phyloP scores from a whole-genome alignment of 2,888 invertebrate species.

The Harpalus rubripes region DNA sequence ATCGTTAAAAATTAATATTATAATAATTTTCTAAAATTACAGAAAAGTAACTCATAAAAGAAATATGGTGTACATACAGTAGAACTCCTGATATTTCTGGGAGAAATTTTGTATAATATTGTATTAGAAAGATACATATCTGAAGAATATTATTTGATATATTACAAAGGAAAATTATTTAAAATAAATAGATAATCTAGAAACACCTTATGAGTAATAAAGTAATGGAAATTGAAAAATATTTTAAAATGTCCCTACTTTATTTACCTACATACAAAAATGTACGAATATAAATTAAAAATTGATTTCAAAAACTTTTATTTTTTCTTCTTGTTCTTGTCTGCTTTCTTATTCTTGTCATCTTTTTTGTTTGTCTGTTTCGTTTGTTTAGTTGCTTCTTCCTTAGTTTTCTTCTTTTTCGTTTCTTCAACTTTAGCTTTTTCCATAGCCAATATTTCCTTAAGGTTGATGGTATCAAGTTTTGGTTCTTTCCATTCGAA shows the following conservation, averaged over 20 bases:
- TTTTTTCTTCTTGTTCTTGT: background rate
- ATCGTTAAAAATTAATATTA: too few species aligned
- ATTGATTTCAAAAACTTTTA: background rate
- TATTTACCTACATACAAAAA: background rate
- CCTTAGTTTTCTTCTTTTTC: background rate
- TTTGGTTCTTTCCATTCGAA: background rate
- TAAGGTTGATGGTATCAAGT: background rate
- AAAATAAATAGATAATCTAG: too few species aligned
- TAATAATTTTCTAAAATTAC: too few species aligned
- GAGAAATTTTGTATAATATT: too few species aligned
- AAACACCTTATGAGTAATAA: too few species aligned
- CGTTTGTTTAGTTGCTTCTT: background rate
- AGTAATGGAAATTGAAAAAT: too few species aligned
- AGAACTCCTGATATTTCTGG: too few species aligned
- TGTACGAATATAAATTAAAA: background rate
- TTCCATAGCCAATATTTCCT: background rate
- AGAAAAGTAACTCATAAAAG: too few species aligned
- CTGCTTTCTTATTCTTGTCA: background rate
- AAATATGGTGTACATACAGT: too few species aligned
- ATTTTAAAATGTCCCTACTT: background rate
- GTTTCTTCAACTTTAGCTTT: background rate
- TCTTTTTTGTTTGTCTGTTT: background rate
- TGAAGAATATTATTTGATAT: too few species aligned
- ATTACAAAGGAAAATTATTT: too few species aligned
- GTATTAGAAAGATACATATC: too few species aligned